Evolutionary conservation across 2,888 invertebrate genomes (phyloP).

Genomic region (Tiphia femorata): DNA sequence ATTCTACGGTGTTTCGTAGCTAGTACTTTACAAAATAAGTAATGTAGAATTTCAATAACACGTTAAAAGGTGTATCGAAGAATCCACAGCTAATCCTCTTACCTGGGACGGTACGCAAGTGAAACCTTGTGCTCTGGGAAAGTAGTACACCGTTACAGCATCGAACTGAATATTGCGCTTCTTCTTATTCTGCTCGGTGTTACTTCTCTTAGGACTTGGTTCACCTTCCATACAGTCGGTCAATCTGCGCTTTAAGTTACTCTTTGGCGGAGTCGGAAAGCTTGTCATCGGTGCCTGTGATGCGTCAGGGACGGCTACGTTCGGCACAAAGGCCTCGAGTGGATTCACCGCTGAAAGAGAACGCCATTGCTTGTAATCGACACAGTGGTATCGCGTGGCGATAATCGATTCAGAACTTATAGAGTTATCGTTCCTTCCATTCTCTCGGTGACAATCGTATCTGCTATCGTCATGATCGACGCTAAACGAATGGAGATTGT

Average conservation of each 20-base stretch:
- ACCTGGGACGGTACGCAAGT: constrained; percentile 93
- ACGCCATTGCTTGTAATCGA: constrained; percentile 12
- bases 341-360: constrained; percentile 48
- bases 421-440: constrained; percentile 21
- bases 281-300: constrained; percentile 51
- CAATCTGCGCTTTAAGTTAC: constrained; percentile 78
- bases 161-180: constrained; percentile 90
- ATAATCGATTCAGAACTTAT: constrained; percentile 38
- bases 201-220: constrained; percentile 60
- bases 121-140: constrained; percentile 92
- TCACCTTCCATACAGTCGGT: constrained; percentile 63
- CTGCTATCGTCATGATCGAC: too few species aligned
- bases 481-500: too few species aligned
- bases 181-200: constrained; percentile 71
- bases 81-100: constrained; percentile 1
- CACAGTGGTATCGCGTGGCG: constrained; percentile 29
- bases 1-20: too few species aligned
- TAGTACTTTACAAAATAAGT: too few species aligned
- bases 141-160: constrained; percentile 94
- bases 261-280: constrained; percentile 69
- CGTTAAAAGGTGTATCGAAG: too few species aligned
- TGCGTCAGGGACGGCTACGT: constrained; percentile 30
- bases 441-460: constrained; percentile 2
- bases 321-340: constrained; percentile 50
- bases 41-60: too few species aligned